Evolutionary conservation across 1,140 invertebrate species (phyloP), one percentile per base, ranked within the genome.

Genomic region (Bombus waltoni): DNA sequence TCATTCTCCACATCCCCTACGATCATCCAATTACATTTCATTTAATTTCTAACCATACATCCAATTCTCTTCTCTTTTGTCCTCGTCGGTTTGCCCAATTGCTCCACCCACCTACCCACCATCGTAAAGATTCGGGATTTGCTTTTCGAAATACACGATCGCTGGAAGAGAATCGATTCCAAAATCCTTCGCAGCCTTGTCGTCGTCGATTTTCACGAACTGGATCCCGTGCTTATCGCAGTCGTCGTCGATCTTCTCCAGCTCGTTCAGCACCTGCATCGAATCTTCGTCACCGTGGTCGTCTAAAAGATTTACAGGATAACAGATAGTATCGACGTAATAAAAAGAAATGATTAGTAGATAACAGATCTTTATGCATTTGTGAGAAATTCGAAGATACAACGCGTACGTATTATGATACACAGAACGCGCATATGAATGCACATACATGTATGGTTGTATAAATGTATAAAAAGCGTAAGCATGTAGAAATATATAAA

Each of bases 211-310:
- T 95, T 99, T 99, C 5, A 99, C 98, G 94, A 99, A 98, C 94
- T 98, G 98, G 90, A 99, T 99, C 73, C 98, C 98, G 92, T 98
- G 97, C 91, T 97, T 97, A 93, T 98, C 98, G 91, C 98, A 98
- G 93, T 99, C 98, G 94, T 99, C 98, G 93, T 99, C 98, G 92
- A 99, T 99, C 94, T 98, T 98, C 95, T 99, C 98, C 85, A 98
- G 95, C 94, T 98, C 98, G 87, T 96, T 97, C 78, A 99, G 95
- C 53, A 98, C 98, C 90, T 97, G 96, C 97, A 97, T 97, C 75
- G 97, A 98, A 92, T 98, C 97, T 88, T 98, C 97, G 92, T 98
- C 97, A 85, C 97, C 97, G 93, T 98, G 97, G 95, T 98, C 97
- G 94, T 98, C 98, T 98, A 78, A 13, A 91, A 86, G 6, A 88